phyloP scores from a whole-genome alignment of 2,113 vertebrate species.

The Xenopus borealis region DNA sequence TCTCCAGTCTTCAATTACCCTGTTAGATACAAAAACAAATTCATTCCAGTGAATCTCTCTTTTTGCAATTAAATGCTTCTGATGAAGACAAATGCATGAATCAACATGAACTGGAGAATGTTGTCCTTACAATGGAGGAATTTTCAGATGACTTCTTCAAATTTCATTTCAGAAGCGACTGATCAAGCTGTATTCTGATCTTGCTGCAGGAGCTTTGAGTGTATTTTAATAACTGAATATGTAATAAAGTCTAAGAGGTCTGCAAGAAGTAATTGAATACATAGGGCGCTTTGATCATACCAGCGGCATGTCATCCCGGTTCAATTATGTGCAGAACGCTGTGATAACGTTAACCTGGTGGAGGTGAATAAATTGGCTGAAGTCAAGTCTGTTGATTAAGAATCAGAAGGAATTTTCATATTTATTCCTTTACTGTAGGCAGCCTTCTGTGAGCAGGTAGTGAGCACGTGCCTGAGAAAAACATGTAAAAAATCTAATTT shows the following conservation, averaged over 20 bases:
- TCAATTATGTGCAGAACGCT: slow-evolving; percentile 32
- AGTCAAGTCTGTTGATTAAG: slow-evolving; percentile 21
- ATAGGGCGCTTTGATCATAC: slow-evolving; percentile 31
- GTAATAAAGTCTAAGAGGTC: slow-evolving; percentile 12
- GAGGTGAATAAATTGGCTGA: slow-evolving; percentile 21
- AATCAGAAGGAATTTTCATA: slow-evolving; percentile 6
- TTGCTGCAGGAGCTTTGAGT: slow-evolving; percentile 6
- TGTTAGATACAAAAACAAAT: no score
- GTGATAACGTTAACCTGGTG: slow-evolving; percentile 26
- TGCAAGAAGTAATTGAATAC: slow-evolving; percentile 23
- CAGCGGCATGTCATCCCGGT: slow-evolving; percentile 15
- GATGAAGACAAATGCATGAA: not conserved
- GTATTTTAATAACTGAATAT: slow-evolving; percentile 16
- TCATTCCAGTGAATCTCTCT: no score
- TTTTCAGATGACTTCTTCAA: not conserved
- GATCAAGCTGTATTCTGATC: not conserved
- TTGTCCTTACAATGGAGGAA: no score
- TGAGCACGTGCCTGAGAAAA: not conserved
- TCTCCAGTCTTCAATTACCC: no score
- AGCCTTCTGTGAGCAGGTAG: not conserved
- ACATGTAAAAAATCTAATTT: not conserved
- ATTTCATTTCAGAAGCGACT: not conserved
- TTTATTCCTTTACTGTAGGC: slow-evolving; percentile 2
- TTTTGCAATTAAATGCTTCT: not conserved
- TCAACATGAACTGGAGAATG: not conserved